Evolutionary conservation across 1,140 invertebrate species (phyloP), one percentile per base, ranked within the genome.

Genomic region (Chironomus tepperi): DNA sequence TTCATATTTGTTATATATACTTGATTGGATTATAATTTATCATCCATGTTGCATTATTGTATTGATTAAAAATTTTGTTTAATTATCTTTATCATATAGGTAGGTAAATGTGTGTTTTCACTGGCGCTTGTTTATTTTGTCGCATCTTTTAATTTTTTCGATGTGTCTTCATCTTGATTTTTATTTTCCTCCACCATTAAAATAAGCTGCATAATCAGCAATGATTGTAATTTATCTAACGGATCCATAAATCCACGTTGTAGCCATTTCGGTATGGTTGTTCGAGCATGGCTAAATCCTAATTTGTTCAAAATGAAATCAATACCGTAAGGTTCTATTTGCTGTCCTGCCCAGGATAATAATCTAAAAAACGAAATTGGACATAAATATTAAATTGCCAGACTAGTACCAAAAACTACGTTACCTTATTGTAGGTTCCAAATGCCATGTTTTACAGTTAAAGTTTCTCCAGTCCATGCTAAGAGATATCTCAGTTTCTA

Each of bases 241-340:
- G 96, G 95, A 85, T 99, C 98, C 89, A 98, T 95, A 77, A 97
- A 94, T 24, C 97, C 97, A 75, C 98, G 86, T 84, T 99, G 98
- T 84, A 98, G 89, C 95, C 97, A 99, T 85, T 99, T 99, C 18
- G 98, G 98, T 81, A 99, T 99, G 43, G 98, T 99, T 64, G 93
- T 96, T 65, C 97, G 87, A 2, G 98, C 97, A 84, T 99, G 97
- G 75, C 92, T 91, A 81, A 99, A 99, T 12, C 97, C 97, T 7
- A 99, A 85, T 83, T 97, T 97, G 84, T 98, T 95, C 43, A 98
- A 86, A 77, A 98, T 97, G 81, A 96, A 98, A 84, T 99, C 97
- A 47, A 98, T 95, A 57, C 96, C 97, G 79, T 98, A 97, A 0
- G 96, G 96, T 83, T 98, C 96, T 76, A 98, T 97, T 77, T 94